Percentiles rank a stretch among this genome's conserved stretches.
Conservation (phyloP, 2,888 invertebrate genomes). For the Polydrusus cervinus region DNA sequence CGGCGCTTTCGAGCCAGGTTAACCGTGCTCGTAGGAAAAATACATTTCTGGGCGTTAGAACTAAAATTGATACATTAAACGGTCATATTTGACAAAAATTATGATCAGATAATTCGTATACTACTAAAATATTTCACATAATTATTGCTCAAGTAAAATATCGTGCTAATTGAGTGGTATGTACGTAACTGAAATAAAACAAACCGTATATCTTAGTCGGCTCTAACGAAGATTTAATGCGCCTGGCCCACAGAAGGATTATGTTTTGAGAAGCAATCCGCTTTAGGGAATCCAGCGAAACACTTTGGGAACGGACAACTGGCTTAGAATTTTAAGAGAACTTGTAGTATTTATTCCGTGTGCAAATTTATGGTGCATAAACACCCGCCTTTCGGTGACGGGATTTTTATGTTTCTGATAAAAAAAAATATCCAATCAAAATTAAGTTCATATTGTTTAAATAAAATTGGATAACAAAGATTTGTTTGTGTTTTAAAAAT, state of each 20-base stretch:
- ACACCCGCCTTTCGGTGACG: conserved; percentile 9
- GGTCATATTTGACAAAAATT: too few species aligned
- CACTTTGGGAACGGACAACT: conserved; percentile 30
- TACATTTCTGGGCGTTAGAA: too few species aligned
- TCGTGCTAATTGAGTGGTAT: too few species aligned
- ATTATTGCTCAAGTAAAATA: too few species aligned
- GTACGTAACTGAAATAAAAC: neutral
- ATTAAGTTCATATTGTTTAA: neutral
- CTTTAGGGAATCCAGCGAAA: conserved; percentile 19
- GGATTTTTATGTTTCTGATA: conserved; percentile 16
- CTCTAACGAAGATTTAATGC: conserved; percentile 10
- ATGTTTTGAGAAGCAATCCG: conserved; percentile 13
- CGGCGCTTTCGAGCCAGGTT: too few species aligned
- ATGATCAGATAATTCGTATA: too few species aligned
- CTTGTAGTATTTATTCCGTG: conserved; percentile 21
- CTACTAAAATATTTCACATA: too few species aligned
- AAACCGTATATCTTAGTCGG: neutral
- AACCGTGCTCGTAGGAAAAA: too few species aligned
- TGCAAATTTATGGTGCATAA: conserved; percentile 6
- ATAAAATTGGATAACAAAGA: too few species aligned
- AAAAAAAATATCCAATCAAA: neutral
- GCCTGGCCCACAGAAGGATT: conserved; percentile 14
- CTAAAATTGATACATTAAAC: too few species aligned
- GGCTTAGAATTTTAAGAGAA: conserved; percentile 36
- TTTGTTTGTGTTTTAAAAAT: too few species aligned